Conservation (phyloP, 2,797 vertebrate species). For the Scyliorhinus canicula region DNA sequence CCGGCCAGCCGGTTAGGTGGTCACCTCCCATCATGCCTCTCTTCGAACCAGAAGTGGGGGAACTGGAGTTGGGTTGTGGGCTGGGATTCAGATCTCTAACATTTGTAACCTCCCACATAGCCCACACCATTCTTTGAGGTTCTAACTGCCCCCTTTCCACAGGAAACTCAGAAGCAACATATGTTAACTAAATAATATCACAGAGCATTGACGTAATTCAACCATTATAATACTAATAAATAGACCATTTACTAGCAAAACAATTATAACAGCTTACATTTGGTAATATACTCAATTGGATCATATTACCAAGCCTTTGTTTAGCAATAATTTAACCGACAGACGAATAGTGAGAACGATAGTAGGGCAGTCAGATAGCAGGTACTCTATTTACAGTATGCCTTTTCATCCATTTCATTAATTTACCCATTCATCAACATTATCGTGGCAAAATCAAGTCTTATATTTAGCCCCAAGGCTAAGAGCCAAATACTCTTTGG, state of each 20-base stretch:
- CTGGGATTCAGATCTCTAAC: not conserved
- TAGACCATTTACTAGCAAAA: not conserved
- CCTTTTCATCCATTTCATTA: slow-evolving; percentile 6
- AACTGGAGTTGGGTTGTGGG: not conserved
- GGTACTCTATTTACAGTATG: not conserved
- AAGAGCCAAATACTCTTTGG: slow-evolving; percentile 10
- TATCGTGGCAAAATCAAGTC: not conserved
- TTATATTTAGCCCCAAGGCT: not conserved
- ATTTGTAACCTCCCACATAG: not conserved
- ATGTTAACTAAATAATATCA: not conserved
- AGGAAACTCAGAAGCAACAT: not conserved
- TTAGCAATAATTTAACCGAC: slow-evolving; percentile 8
- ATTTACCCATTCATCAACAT: not conserved
- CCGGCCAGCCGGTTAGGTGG: not conserved
- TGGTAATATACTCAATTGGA: not conserved
- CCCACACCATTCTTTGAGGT: not conserved
- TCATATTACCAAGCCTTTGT: not conserved
- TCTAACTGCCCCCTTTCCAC: not conserved
- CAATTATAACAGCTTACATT: not conserved
- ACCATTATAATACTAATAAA: not conserved
- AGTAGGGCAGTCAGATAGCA: not conserved
- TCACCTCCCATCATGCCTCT: not conserved
- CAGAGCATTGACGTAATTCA: not conserved
- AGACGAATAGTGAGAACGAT: not conserved
- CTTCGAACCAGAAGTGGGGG: not conserved